These are phyloP conservation scores for Corythaeola cristata DNA, from an alignment of 2,113 vertebrate species.

Conservation along the genomic window DNA sequence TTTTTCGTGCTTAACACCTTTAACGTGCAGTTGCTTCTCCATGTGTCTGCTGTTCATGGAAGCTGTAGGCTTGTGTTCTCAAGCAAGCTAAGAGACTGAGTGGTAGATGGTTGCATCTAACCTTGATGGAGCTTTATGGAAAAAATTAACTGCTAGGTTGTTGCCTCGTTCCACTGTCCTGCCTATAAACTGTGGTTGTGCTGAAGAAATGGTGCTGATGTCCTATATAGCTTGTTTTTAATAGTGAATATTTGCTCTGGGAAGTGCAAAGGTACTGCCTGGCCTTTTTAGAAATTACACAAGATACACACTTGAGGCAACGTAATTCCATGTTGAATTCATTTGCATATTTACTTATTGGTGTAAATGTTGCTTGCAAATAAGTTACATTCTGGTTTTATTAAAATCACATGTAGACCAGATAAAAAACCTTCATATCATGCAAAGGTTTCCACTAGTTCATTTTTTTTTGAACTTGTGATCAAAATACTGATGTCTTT, in stretches of 20 bases:
- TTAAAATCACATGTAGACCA: accelerated
- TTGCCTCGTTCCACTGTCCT: background rate
- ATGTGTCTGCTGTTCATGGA: background rate
- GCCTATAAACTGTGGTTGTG: background rate
- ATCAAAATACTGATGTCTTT: background rate
- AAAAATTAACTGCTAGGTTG: background rate
- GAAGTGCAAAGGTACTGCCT: background rate
- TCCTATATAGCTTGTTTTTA: accelerated
- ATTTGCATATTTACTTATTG: background rate
- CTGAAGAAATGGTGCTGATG: background rate
- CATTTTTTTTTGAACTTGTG: background rate
- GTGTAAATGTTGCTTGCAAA: background rate
- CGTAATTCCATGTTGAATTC: background rate
- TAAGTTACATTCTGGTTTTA: background rate
- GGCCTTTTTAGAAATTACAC: background rate
- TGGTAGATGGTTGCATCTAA: background rate
- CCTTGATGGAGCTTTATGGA: background rate
- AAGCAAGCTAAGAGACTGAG: background rate
- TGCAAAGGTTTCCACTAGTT: background rate
- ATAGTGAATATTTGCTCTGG: background rate
- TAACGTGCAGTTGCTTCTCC: background rate
- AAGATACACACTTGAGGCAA: background rate
- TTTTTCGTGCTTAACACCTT: background rate
- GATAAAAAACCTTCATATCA: background rate
- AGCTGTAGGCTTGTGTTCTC: background rate